Base-by-base conservation (phyloP, 2,113 vertebrate genomes). In the Pelvicachromis taeniatus region DNA sequence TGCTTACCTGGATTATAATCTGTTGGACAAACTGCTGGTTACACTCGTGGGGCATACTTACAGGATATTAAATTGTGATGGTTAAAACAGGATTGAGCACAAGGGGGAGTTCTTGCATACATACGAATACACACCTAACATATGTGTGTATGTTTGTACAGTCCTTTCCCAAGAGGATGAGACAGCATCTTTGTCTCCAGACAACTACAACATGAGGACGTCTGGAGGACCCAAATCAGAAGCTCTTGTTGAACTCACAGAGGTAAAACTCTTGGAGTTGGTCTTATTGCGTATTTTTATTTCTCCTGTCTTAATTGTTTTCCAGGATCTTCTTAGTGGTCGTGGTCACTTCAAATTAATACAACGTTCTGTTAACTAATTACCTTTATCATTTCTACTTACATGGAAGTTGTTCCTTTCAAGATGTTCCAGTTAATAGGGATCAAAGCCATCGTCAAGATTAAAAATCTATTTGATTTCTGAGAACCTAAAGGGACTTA, bases 81-180 rank as follows among this genome's bases (percentile, higher is more conserved):
- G 14, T 73, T 48, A 48, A 73, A 11, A 50, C 21, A 50, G 42
- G 42, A 23, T 29, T 2, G 13, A n/a, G 9, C 38, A 42, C 38
- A 68, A 70, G n/a, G 7, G 48, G 14, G 5, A 45, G 13, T 45
- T 14, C 42, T 52, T 52, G 17, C 8, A 48, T 16, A 1, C 14
- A 0, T 6, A 38, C 31, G 55, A 38, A 21, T 7, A 21, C 50
- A 35, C 29, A 55, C 4, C 54, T 13, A 38, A n/a, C 21, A n/a
- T 14, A 31, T 78, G 33, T 38, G 11, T 87, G 2, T 83, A 2
- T 84, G 14, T 84, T 48, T 89, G 19, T 84, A 1, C 35, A 91
- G 86, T 78, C 21, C 23, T 50, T 17, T 82, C 83, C 17, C 81
- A 77, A 45, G 33, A 58, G 61, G n/a, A 78, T 8, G 85, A 58